These are phyloP conservation scores for Thecophora atra DNA, from an alignment of 2,888 invertebrate species.

Conservation along the genomic window DNA sequence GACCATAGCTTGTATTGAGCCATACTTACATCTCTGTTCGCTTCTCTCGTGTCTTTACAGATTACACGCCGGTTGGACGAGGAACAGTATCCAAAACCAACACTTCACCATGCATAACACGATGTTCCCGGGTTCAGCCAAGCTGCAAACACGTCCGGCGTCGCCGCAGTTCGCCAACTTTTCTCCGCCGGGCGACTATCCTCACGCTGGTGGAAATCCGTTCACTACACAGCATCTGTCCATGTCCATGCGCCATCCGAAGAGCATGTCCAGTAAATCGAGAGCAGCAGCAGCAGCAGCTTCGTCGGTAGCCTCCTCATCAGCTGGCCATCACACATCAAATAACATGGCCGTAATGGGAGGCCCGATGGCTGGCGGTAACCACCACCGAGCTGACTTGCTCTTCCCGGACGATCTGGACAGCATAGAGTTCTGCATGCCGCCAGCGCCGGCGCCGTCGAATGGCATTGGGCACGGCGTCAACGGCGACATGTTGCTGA, in stretches of 20 bases:
- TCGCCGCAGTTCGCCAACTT: constrained; percentile 74
- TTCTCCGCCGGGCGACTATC: constrained; percentile 79
- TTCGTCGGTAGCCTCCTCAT: constrained; percentile 38
- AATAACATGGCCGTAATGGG: constrained; percentile 49
- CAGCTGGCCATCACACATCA: no score
- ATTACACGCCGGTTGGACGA: constrained; percentile 29
- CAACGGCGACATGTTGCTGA: constrained; percentile 53
- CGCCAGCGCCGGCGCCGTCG: constrained; percentile 54
- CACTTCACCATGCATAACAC: constrained; percentile 47
- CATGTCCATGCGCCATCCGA: constrained; percentile 55
- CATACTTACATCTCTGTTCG: constrained; percentile 26
- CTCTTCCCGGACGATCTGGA: constrained; percentile 65
- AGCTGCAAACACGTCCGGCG: constrained; percentile 62
- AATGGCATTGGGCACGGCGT: constrained; percentile 52
- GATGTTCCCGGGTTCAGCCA: constrained; percentile 62
- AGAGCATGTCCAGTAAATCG: constrained; percentile 43
- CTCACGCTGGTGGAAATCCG: constrained; percentile 63
- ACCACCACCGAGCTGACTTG: constrained; percentile 59
- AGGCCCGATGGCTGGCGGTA: constrained; percentile 53
- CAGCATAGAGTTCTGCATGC: constrained; percentile 64
- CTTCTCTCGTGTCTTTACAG: constrained; percentile 29
- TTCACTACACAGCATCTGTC: constrained; percentile 44
- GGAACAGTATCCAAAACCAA: background rate
- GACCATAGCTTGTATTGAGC: no score
- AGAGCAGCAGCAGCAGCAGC: constrained; percentile 41